A percentile compares a stretch with the other conserved stretches of the same genome.
Conservation (phyloP, 1,140 invertebrate genomes). For the Agrypnia vestita region DNA sequence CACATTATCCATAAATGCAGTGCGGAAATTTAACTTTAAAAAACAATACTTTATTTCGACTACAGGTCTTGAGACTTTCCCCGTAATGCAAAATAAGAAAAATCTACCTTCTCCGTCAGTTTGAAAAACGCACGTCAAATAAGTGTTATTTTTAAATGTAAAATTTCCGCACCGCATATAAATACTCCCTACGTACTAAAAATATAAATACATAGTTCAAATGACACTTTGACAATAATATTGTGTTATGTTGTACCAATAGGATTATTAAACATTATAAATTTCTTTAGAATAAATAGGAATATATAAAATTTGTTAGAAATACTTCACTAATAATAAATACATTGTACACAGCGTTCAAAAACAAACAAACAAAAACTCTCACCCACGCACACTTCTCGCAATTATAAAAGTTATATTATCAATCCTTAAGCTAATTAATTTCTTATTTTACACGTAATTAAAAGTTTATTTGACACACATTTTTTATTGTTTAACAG, state of each 20-base stretch:
- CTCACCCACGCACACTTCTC: neutral
- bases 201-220: conserved; percentile 29
- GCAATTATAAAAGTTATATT: neutral
- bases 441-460: neutral
- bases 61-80: neutral
- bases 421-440: conserved; percentile 11
- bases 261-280: conserved; percentile 22
- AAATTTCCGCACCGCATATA: conserved; percentile 29
- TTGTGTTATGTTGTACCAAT: conserved; percentile 16
- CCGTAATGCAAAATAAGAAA: neutral
- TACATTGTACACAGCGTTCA: conserved; percentile 43
- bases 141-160: neutral
- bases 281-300: conserved; percentile 51
- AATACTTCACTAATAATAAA: conserved; percentile 38
- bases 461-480: conserved; percentile 39
- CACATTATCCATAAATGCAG: conserved; percentile 5
- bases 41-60: neutral
- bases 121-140: neutral
- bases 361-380: conserved; percentile 22
- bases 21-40: conserved; percentile 3
- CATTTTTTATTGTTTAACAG: conserved; percentile 27
- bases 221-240: conserved; percentile 36
- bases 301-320: conserved; percentile 51
- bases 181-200: conserved; percentile 38
- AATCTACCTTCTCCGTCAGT: conserved; percentile 57